phyloP scores from a whole-genome alignment of 2,113 vertebrate species.

The Seriola dumerili region DNA sequence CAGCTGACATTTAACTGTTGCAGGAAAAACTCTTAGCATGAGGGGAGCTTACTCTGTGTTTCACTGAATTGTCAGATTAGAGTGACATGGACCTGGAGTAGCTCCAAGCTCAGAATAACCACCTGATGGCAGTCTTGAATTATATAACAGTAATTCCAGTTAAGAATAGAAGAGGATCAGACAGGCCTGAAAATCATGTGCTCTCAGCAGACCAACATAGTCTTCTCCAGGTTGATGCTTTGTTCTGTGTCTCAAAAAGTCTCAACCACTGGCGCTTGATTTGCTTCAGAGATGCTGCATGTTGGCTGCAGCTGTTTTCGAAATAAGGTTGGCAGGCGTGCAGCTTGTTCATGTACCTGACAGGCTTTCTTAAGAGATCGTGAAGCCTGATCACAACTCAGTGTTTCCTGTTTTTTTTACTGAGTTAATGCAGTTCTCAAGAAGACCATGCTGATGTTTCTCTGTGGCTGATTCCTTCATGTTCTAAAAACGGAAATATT shows the following conservation, averaged over 20 bases:
- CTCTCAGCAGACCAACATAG: not conserved
- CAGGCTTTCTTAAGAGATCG: not conserved
- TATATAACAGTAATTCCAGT: constrained; percentile 35
- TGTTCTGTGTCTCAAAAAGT: not conserved
- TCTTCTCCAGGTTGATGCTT: not conserved
- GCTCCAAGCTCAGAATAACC: constrained; percentile 51
- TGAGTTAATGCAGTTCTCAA: not conserved
- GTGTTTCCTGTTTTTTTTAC: too few relatives aligned
- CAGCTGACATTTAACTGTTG: not conserved
- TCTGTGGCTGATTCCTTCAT: too few relatives aligned
- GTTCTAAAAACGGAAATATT: too few relatives aligned
- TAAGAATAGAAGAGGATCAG: constrained; percentile 44
- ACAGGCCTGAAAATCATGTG: constrained; percentile 8
- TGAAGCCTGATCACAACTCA: not conserved
- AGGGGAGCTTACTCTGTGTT: not conserved
- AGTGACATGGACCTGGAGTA: not conserved
- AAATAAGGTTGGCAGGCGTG: not conserved
- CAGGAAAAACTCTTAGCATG: not conserved
- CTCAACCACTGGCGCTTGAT: not conserved
- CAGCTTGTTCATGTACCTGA: not conserved
- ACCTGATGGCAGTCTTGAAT: constrained; percentile 79
- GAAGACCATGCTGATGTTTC: not conserved
- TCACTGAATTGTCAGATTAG: constrained; percentile 2
- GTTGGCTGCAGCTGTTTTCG: not conserved
- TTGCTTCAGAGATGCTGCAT: not conserved